phyloP scores from a whole-genome alignment of 2,888 invertebrate species.

The Hartigia nigra region DNA sequence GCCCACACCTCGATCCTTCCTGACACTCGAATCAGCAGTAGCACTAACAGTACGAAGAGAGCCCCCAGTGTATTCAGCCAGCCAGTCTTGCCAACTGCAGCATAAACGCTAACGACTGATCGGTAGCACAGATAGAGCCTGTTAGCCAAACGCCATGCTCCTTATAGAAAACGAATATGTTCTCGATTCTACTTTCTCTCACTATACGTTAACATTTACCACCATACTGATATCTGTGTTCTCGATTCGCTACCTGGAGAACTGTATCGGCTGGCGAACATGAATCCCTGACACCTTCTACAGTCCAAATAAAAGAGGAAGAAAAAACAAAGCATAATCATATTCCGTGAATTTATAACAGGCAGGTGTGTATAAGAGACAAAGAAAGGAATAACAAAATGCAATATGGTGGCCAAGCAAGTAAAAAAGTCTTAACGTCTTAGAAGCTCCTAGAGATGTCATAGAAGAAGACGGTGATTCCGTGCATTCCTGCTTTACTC shows the following conservation, averaged over 20 bases:
- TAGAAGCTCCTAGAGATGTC: background rate
- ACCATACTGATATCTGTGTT: constrained; percentile 43
- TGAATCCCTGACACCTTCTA: background rate
- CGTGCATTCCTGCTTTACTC: background rate
- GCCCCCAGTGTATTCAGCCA: constrained; percentile 20
- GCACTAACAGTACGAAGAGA: constrained; percentile 27
- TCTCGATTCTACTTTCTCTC: constrained; percentile 35
- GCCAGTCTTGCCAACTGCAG: constrained; percentile 40
- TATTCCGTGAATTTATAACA: background rate
- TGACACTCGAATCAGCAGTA: constrained; percentile 42
- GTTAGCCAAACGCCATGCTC: constrained; percentile 54
- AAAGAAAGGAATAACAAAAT: background rate
- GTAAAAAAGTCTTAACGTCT: background rate
- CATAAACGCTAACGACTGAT: constrained; percentile 56
- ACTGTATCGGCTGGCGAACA: background rate
- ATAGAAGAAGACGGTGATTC: background rate
- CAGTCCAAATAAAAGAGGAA: background rate
- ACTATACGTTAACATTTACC: background rate
- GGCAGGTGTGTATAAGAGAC: background rate
- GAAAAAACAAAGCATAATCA: background rate
- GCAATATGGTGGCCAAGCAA: background rate
- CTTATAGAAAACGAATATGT: constrained; percentile 54
- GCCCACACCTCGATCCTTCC: constrained; percentile 48
- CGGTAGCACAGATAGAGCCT: constrained; percentile 49
- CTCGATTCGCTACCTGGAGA: background rate